A percentile compares a stretch with the other conserved stretches of the same genome.
Conservation (phyloP, 2,113 vertebrate species). For the Paramisgurnus dabryanus region DNA sequence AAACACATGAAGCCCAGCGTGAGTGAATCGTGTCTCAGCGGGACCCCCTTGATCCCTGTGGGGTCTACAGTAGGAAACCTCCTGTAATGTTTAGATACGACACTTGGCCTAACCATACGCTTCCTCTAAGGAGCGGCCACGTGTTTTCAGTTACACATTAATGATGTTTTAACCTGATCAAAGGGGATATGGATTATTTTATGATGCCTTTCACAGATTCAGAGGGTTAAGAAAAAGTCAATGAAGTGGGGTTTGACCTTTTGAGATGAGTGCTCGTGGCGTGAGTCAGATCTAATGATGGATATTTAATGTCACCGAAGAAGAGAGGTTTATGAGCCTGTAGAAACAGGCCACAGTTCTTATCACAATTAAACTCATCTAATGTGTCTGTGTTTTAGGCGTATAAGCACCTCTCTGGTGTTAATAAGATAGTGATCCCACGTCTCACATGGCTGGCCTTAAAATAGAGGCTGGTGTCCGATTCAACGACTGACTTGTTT, state of each 20-base stretch:
- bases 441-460: neutral
- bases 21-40: slow-evolving; percentile 4
- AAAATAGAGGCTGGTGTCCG: slow-evolving; percentile 34
- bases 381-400: slow-evolving; percentile 47
- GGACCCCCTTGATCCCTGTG: slow-evolving; percentile 55
- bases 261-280: neutral
- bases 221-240: slow-evolving; percentile 18
- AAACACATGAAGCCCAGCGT: slow-evolving; percentile 11
- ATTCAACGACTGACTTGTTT: slow-evolving; percentile 39
- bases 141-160: slow-evolving; percentile 52
- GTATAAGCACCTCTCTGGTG: slow-evolving; percentile 45
- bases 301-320: too few relatives aligned
- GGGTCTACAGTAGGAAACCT: slow-evolving; percentile 51
- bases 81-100: slow-evolving; percentile 45
- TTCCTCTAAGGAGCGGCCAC: slow-evolving; percentile 48
- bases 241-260: slow-evolving; percentile 18
- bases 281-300: too few relatives aligned
- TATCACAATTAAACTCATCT: neutral
- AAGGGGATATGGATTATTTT: slow-evolving; percentile 41
- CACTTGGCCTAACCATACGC: slow-evolving; percentile 38
- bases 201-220: slow-evolving; percentile 16
- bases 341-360: neutral
- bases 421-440: slow-evolving; percentile 34
- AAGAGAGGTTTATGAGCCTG: too few relatives aligned
- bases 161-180: slow-evolving; percentile 55